These are phyloP conservation scores for Anser cygnoides DNA, from an alignment of 2,113 vertebrate genomes.

Conservation along the genomic window DNA sequence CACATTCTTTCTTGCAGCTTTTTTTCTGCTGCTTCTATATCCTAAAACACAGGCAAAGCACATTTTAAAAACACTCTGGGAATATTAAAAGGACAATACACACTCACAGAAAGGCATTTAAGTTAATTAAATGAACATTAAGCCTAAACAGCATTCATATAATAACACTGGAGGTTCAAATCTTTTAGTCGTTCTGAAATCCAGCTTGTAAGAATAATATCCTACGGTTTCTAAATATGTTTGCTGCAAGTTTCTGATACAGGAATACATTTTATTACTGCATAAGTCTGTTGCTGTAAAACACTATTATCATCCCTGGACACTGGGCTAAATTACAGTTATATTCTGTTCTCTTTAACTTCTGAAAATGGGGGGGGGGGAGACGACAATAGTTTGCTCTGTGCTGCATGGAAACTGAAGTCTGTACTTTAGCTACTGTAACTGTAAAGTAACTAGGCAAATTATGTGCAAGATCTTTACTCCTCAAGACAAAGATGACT, in stretches of 20 bases:
- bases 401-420: not conserved
- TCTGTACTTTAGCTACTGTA: conserved; percentile 51
- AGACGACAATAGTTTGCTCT: not conserved
- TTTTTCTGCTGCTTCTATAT: conserved; percentile 80
- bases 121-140: not conserved
- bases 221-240: not conserved
- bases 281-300: not conserved
- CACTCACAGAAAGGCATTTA: not conserved
- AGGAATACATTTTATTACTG: not conserved
- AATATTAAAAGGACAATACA: not conserved
- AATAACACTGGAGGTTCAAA: not conserved
- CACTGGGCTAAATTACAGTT: not conserved
- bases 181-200: not conserved
- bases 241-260: not conserved
- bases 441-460: conserved; percentile 68
- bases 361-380: not conserved
- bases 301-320: not conserved
- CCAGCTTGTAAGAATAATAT: not conserved
- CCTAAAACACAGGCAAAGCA: conserved; percentile 75
- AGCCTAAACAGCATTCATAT: not conserved
- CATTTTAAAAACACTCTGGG: conserved; percentile 10
- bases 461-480: conserved; percentile 72
- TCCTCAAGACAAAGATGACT: conserved; percentile 77
- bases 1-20: conserved; percentile 68
- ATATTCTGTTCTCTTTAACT: not conserved